Evolutionary conservation across 53 echinoderm and acorn worm genomes (phyloP).

Genomic region (Stichopus horrens): DNA sequence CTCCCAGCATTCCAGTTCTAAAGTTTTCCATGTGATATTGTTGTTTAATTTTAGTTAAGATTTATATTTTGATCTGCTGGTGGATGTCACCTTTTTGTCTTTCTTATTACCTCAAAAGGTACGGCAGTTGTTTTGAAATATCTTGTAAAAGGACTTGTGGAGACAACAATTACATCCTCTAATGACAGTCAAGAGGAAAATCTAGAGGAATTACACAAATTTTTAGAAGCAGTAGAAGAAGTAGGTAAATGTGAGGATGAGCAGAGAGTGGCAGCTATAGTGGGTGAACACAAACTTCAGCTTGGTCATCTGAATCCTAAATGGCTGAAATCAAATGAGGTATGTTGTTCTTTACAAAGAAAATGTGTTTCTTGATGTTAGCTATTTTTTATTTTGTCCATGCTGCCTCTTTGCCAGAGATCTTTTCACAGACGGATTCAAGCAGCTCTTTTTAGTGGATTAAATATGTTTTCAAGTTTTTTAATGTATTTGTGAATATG

Average conservation of each 20-base stretch:
- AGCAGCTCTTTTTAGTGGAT: too few species aligned
- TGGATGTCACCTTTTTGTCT: not conserved
- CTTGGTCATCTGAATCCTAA: constrained; percentile 82
- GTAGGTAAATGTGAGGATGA: constrained; percentile 50
- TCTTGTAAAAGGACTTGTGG: constrained; percentile 69
- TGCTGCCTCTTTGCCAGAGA: too few species aligned
- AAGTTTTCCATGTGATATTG: too few species aligned
- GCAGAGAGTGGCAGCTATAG: constrained; percentile 52
- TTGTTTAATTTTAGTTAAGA: too few species aligned
- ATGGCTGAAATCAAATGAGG: constrained; percentile 75
- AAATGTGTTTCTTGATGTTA: too few species aligned
- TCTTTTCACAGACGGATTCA: too few species aligned
- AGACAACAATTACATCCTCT: constrained; percentile 35
- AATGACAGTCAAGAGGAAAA: constrained; percentile 49
- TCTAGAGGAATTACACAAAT: constrained; percentile 54
- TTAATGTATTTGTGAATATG: too few species aligned
- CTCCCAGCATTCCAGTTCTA: too few species aligned
- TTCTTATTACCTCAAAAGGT: constrained; percentile 35
- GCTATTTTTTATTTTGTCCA: too few species aligned
- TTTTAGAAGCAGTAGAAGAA: constrained; percentile 73
- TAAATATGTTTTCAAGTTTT: too few species aligned
- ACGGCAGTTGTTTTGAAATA: constrained; percentile 81
- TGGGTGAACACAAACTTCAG: constrained; percentile 73
- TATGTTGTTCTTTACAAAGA: constrained; percentile 14
- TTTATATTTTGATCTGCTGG: too few species aligned